Evolutionary conservation across 2,888 invertebrate genomes (phyloP).

Genomic region (Catonia carolina): DNA sequence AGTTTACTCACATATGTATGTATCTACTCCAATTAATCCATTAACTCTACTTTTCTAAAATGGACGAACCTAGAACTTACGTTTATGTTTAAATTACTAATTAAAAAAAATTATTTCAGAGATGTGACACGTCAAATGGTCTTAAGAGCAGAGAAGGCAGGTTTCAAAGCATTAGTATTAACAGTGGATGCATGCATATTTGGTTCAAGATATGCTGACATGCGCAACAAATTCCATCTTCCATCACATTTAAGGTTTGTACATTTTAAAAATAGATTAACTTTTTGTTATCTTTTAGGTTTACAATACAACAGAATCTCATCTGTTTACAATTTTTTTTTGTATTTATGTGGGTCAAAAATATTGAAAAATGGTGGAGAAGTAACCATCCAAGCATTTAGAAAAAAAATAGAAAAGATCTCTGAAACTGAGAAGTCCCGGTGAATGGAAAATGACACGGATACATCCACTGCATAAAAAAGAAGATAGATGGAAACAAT

Average conservation of each 20-base stretch:
- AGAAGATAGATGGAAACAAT: too few relatives aligned
- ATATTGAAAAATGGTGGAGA: too few relatives aligned
- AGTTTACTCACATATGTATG: too few relatives aligned
- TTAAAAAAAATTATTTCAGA: constrained; percentile 44
- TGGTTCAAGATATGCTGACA: constrained; percentile 73
- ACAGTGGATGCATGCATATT: constrained; percentile 87
- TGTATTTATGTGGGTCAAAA: not conserved
- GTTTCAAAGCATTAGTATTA: constrained; percentile 79
- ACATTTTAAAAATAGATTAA: not conserved
- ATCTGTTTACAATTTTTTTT: constrained; percentile 3
- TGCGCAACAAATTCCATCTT: constrained; percentile 74
- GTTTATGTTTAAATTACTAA: too few relatives aligned
- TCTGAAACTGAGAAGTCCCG: too few relatives aligned
- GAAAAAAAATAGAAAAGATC: too few relatives aligned
- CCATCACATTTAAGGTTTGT: constrained; percentile 68
- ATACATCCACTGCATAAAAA: too few relatives aligned
- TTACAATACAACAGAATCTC: not conserved
- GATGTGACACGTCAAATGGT: constrained; percentile 65
- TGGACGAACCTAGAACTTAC: too few relatives aligned
- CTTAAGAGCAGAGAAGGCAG: constrained; percentile 67
- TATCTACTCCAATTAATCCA: too few relatives aligned
- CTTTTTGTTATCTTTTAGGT: not conserved
- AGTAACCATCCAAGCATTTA: too few relatives aligned
- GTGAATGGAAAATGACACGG: too few relatives aligned
- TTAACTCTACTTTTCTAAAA: too few relatives aligned